A percentile compares a stretch with the other conserved stretches of the same genome.
phyloP scores from a whole-genome alignment of 2,113 vertebrate genomes.

The Ammospiza caudacuta region DNA sequence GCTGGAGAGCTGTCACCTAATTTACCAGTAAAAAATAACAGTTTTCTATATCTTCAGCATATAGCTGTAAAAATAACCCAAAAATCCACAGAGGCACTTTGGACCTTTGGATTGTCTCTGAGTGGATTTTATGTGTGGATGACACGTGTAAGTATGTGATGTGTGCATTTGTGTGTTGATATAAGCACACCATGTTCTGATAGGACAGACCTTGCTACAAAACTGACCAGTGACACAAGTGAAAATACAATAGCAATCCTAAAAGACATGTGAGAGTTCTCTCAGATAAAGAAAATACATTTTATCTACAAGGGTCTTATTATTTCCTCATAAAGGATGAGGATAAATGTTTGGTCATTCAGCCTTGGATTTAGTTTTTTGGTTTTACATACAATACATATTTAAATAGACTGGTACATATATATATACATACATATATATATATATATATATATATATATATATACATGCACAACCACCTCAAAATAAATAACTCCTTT shows the following conservation, averaged over 20 bases:
- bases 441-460: background rate
- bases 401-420: background rate
- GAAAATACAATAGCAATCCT: background rate
- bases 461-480: background rate
- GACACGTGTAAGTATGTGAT: no score
- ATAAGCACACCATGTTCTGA: background rate
- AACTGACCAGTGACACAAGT: background rate
- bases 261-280: background rate
- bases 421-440: background rate
- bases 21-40: background rate
- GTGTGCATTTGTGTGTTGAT: background rate
- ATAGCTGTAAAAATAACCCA: background rate
- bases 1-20: background rate
- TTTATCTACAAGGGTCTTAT: background rate
- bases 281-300: background rate
- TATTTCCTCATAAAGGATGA: background rate
- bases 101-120: background rate
- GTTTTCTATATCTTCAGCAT: background rate
- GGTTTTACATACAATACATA: background rate
- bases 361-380: background rate
- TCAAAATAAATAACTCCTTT: background rate
- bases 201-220: background rate
- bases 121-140: background rate
- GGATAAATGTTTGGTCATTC: background rate
- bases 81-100: background rate